Evolutionary conservation across 2,113 vertebrate genomes (phyloP), one percentile per base, ranked within the genome.

Genomic region (Heterocephalus glaber): DNA sequence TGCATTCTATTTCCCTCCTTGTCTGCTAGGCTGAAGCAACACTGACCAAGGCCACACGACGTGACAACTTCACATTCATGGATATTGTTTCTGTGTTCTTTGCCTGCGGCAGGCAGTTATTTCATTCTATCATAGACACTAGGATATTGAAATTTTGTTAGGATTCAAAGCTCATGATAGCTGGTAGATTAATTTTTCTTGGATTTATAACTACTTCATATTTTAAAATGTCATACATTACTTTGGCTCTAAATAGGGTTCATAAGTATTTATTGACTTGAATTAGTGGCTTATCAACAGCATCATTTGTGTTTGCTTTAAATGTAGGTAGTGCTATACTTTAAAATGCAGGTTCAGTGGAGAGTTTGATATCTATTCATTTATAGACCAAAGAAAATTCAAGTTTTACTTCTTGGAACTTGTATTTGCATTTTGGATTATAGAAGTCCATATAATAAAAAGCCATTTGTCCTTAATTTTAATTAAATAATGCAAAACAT

Each of bases 101-200:
- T 93, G 81, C 65, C 94, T 26, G 22, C 72, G 72, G 41, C 68
- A 85, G 19, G 44, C 76, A 76, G 61, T 28, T 63, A 28, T 87
- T 90, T 89, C 33, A 90, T 90, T 90, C 28, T 85, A 5, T 91
- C 56, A 7, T 49, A n/a, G 65, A 17, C 56, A 63, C 12, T 17
- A 41, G 77, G 58, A 60, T 68, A 74, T 54, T 92, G 49, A 96
- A 86, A 90, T 94, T 95, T 54, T 76, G 12, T 90, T 74, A 60
- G 74, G 17, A 80, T 38, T 82, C 41, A 33, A 91, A 76, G 24
- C 56, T 92, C 26, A 8, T 72, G 47, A 41, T 94, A 68, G 60
- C 58, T 86, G 60, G 14, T 30, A 38, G 56, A 52, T 95, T 87
- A 30, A 93, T 76, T 92, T 89, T 89, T 89, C 74, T 63, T 81